Percentiles rank a stretch among this genome's conserved stretches.
Conservation (phyloP, 2,113 vertebrate genomes). For the Nyctibius bracteatus region DNA sequence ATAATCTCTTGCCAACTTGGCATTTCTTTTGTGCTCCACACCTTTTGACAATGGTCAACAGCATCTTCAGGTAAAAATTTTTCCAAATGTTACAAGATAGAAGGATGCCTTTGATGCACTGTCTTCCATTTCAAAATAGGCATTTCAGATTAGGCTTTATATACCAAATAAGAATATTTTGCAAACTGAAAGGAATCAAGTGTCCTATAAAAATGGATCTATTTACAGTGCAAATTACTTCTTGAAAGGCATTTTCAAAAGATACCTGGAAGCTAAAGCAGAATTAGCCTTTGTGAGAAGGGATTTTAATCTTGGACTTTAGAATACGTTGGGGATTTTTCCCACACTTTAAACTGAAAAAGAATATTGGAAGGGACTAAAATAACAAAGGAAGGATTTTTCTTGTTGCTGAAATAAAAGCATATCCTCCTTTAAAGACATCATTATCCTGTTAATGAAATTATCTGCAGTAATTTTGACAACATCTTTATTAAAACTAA, state of each 20-base stretch:
- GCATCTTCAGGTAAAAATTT: neutral
- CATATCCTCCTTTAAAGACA: neutral
- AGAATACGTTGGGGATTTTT: neutral
- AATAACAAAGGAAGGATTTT: neutral
- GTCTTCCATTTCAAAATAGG: neutral
- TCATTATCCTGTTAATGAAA: neutral
- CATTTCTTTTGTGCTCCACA: neutral
- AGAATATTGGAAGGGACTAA: neutral
- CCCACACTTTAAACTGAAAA: neutral
- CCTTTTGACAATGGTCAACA: neutral
- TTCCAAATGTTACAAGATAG: neutral
- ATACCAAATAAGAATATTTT: neutral
- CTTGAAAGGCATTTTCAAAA: neutral
- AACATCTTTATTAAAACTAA: neutral
- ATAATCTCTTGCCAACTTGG: neutral
- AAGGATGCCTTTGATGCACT: neutral
- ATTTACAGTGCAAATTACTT: neutral
- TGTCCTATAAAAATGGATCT: neutral
- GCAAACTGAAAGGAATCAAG: neutral
- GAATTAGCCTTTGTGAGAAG: slow-evolving; percentile 12
- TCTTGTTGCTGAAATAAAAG: neutral
- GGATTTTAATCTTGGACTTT: slow-evolving; percentile 10
- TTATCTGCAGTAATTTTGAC: neutral
- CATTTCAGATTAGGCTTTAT: neutral
- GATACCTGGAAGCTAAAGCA: neutral